Evolutionary conservation across 2,113 vertebrate species (phyloP).

Genomic region (Maylandia zebra): DNA sequence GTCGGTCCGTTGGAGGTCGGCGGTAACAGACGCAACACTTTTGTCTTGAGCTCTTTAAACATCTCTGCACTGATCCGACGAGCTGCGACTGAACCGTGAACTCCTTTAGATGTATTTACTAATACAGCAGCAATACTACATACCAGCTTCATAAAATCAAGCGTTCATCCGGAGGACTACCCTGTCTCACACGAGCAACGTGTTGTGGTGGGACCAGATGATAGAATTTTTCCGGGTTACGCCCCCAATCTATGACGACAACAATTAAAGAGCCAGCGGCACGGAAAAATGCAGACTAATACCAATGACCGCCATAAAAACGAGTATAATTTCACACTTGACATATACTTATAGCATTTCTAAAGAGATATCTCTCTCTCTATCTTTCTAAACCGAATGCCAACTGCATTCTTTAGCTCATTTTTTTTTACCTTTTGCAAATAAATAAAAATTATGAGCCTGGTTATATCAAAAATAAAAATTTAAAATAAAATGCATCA

Average conservation of each 20-base stretch:
- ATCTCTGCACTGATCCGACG: constrained; percentile 4
- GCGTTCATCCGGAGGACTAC: neutral
- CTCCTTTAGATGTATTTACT: neutral
- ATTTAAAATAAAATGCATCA: neutral
- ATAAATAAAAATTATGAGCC: neutral
- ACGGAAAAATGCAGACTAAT: neutral
- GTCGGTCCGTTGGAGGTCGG: constrained; percentile 15
- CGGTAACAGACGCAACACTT: constrained; percentile 47
- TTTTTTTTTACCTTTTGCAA: neutral
- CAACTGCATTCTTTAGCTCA: neutral
- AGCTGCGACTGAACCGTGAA: neutral
- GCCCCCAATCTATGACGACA: neutral
- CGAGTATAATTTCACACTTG: neutral
- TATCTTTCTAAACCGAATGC: neutral
- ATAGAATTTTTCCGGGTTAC: constrained; percentile 52
- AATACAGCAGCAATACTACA: neutral
- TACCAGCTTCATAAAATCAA: neutral
- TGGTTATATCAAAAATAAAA: neutral
- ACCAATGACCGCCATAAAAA: neutral
- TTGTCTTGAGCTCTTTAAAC: constrained; percentile 65
- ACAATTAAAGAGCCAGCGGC: constrained; percentile 20
- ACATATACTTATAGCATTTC: neutral
- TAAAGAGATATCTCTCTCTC: rapidly evolving
- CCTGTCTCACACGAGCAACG: neutral
- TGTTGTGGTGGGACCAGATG: neutral